phyloP scores from a whole-genome alignment of 2,113 vertebrate species.

The Ornithorhynchus anatinus region DNA sequence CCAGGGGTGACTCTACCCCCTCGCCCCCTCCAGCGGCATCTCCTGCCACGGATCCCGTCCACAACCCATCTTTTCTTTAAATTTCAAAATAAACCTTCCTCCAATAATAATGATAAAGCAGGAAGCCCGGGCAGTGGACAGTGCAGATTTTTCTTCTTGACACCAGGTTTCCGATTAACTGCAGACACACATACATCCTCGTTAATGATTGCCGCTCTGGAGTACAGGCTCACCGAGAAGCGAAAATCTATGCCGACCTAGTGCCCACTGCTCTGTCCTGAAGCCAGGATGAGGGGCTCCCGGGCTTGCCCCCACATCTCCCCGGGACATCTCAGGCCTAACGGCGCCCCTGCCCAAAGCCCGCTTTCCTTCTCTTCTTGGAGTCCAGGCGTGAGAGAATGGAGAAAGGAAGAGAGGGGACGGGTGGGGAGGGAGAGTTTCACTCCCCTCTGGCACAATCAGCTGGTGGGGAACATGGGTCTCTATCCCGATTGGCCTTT shows the following conservation, averaged over 20 bases:
- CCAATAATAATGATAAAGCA: constrained; percentile 76
- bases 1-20: too few species aligned
- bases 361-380: too few species aligned
- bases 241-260: constrained; percentile 1
- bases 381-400: not conserved
- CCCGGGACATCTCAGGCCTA: too few species aligned
- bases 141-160: constrained; percentile 73
- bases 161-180: constrained; percentile 73
- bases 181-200: constrained; percentile 73
- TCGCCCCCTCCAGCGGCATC: constrained; percentile 8
- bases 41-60: constrained; percentile 37
- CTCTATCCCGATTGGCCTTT: too few species aligned
- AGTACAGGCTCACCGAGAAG: constrained; percentile 47
- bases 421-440: not conserved
- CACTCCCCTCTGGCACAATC: too few species aligned
- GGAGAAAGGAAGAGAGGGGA: not conserved
- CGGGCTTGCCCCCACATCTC: not conserved
- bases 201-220: constrained; percentile 64
- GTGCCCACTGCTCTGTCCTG: not conserved
- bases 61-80: constrained; percentile 67
- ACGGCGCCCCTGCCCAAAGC: too few species aligned
- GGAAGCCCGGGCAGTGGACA: constrained; percentile 64
- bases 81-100: constrained; percentile 73
- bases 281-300: not conserved
- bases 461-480: too few species aligned